These are phyloP conservation scores for Lasioglossum albipes DNA, from an alignment of 1,140 invertebrate genomes.

Conservation along the genomic window DNA sequence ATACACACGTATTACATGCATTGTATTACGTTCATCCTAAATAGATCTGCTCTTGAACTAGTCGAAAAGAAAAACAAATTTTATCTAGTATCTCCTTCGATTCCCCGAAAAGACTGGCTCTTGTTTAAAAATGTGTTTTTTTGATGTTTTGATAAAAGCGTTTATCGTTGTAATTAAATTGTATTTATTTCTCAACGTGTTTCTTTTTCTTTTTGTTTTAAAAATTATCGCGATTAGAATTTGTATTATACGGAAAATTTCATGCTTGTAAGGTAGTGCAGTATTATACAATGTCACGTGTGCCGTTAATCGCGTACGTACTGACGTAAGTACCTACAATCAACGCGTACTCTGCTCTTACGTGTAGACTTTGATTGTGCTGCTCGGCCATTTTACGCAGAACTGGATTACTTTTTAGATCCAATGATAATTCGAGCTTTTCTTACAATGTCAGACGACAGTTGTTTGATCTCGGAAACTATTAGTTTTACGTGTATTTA, in stretches of 20 bases:
- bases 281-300: slow-evolving; percentile 18
- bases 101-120: slow-evolving; percentile 36
- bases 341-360: neutral
- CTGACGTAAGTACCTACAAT: neutral
- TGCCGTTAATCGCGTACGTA: slow-evolving; percentile 14
- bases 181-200: slow-evolving; percentile 25
- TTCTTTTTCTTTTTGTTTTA: slow-evolving; percentile 9
- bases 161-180: slow-evolving; percentile 38
- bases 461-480: too few species aligned
- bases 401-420: too few species aligned
- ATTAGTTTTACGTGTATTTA: too few species aligned
- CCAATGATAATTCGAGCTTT: too few species aligned
- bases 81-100: slow-evolving; percentile 27
- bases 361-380: neutral
- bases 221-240: slow-evolving; percentile 26
- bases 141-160: slow-evolving; percentile 16
- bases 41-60: slow-evolving; percentile 46
- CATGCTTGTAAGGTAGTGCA: slow-evolving; percentile 28
- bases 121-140: slow-evolving; percentile 18
- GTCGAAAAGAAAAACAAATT: slow-evolving; percentile 25
- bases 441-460: too few species aligned
- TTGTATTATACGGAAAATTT: slow-evolving; percentile 29
- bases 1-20: neutral
- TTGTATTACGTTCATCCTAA: slow-evolving; percentile 18
- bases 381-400: neutral